Evolutionary conservation across 2,888 invertebrate genomes (phyloP), one percentile per base, ranked within the genome.

Genomic region (Drosophila helvetica): DNA sequence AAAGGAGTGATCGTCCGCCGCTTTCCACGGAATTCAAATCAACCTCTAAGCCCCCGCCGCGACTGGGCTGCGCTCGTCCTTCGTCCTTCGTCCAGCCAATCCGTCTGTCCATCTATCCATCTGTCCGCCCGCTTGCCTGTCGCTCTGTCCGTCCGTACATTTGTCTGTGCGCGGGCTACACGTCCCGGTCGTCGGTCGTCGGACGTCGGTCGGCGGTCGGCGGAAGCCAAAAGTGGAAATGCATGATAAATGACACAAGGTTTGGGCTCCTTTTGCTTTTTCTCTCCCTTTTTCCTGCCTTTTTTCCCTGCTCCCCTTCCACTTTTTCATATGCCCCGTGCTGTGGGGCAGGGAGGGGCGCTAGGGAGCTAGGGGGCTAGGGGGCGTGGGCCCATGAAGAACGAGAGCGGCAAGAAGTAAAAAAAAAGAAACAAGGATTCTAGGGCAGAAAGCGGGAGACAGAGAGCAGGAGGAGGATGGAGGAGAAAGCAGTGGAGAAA

Each of bases 171-270:
- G 77, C 38, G n/a, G 77, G 77, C 63, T 22, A 22, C 82, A 70
- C 74, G 79, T 85, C 82, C 85, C 62, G 74, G 12, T 12, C 12
- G 30, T 33, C 12, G 38, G 15, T 5, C 38, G 15, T 38, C 3
- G 38, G 83, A 72, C 80, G 78, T 80, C 86, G 84, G 78, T 83
- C 38, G 38, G 15, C 12, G 38, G 83, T 75, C 80, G 78, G 83
- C 86, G 84, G 78, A 86, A 88, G 86, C 88, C 83, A 83, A 88
- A 88, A 85, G 88, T 86, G 84, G 88, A 88, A 85, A 86, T 88
- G 84, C 86, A 88, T 88, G 84, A 85, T 86, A 88, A 88, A 85
- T 88, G 84, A 88, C 88, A 85, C 77, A 83, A 80, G 79, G 70
- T 80, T 86, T 80, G 75, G 62, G 66, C 45, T 60, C 74, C 76